These are phyloP conservation scores for Leptopilina clavipes DNA, from an alignment of 1,140 invertebrate genomes.

Conservation along the genomic window DNA sequence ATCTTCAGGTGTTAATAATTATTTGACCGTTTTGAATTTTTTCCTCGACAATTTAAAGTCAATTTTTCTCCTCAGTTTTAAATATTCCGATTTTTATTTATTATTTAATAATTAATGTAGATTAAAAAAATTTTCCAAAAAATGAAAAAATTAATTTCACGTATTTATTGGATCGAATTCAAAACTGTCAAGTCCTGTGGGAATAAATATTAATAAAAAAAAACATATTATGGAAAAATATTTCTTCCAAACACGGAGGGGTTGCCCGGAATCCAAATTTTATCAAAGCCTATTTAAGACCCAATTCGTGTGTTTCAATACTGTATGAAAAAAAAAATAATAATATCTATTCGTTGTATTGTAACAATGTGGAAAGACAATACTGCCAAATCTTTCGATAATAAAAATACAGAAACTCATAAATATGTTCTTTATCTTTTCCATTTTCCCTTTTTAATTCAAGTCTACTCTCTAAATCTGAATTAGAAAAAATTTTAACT, in stretches of 20 bases:
- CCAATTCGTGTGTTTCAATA: constrained; percentile 49
- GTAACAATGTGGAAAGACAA: constrained; percentile 54
- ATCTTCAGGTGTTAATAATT: constrained; percentile 17
- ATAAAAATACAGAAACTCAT: constrained; percentile 41
- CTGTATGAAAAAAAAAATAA: constrained; percentile 36
- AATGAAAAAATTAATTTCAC: not conserved
- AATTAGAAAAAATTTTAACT: too few relatives aligned
- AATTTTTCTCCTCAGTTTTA: too few relatives aligned
- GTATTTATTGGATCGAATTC: not conserved
- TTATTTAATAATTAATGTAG: not conserved
- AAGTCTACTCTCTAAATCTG: too few relatives aligned
- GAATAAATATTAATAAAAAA: constrained; percentile 13
- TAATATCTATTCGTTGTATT: constrained; percentile 54
- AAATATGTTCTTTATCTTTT: not conserved
- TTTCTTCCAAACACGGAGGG: not conserved
- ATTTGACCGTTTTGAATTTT: not conserved
- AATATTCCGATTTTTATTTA: too few relatives aligned
- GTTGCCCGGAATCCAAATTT: constrained; percentile 15
- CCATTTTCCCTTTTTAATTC: not conserved
- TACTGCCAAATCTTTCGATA: constrained; percentile 58
- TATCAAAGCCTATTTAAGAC: constrained; percentile 30
- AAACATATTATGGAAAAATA: not conserved
- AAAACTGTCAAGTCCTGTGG: not conserved
- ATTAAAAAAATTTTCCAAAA: not conserved
- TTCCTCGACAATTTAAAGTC: not conserved